Evolutionary conservation across 2,797 vertebrate genomes (phyloP).

Genomic region (Anguilla anguilla): DNA sequence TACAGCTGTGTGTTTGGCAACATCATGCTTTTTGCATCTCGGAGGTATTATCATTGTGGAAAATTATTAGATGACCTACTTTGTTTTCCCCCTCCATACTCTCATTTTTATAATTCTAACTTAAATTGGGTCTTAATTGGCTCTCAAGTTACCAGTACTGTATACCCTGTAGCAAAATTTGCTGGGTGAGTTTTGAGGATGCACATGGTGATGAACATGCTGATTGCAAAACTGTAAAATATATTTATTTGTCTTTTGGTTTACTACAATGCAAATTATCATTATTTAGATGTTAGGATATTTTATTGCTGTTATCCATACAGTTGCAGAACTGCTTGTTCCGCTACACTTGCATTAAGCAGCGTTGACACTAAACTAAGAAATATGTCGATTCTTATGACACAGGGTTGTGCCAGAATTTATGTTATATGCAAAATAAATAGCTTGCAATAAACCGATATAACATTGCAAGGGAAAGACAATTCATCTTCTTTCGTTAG

Average conservation of each 20-base stretch:
- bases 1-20: constrained; percentile 2
- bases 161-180: neutral
- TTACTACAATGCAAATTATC: neutral
- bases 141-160: neutral
- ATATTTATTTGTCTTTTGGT: neutral
- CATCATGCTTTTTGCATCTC: neutral
- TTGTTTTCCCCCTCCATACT: neutral
- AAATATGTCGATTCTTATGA: neutral
- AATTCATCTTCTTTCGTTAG: neutral
- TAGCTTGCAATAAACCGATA: too few relatives aligned
- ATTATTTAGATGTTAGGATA: neutral
- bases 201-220: neutral
- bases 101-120: neutral
- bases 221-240: neutral
- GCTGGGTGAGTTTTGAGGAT: neutral
- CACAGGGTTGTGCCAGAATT: neutral
- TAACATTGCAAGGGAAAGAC: neutral
- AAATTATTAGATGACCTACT: constrained; percentile 14
- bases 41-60: neutral
- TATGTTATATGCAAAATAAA: neutral
- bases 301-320: neutral
- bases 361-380: neutral
- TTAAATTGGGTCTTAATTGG: neutral
- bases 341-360: neutral
- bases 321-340: neutral